Evolutionary conservation across 2,113 vertebrate species (phyloP), one percentile per base, ranked within the genome.

Genomic region (Tamias sibiricus): DNA sequence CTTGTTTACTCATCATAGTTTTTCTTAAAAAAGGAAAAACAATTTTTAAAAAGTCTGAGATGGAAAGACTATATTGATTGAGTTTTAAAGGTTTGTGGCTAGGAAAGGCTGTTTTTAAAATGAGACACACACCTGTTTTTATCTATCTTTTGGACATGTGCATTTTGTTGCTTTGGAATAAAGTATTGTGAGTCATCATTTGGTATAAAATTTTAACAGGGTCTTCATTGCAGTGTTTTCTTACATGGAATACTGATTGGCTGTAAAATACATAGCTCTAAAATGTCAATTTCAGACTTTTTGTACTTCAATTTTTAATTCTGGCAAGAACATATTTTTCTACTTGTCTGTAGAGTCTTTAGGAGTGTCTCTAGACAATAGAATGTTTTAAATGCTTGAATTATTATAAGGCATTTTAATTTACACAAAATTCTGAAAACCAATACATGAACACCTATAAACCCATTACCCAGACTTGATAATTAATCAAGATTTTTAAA

Each of bases 151-250:
- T 72, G 83, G 75, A 59, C 30, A 72, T 24, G 42, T 74, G 49
- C 2, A 37, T 94, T 95, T 93, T 94, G 54, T 94, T 96, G 72
- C 52, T 97, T 91, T 89, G 86, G 49, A 89, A 64, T 44, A 94
- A 96, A 90, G 52, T 74, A 66, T 90, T 92, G 49, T n/a, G 62
- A 90, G 10, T 97, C 68, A 59, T 47, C 52, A 54, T 47, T 96
- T 79, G 71, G 74, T 62, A 44, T 69, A 87, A 42, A 40, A 92
- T 89, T 83, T 94, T 76, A 97, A 59, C 66, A 74, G 47, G 24
- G 11, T 91, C 82, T 94, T 96, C 76, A 68, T 52, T 68, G 82
- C 32, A 83, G 30, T 64, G 42, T 72, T 57, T 95, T 77, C 66
- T 77, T 92, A 86, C 26, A 35, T 79, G 71, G 40, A 84, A 47